Base-by-base conservation (phyloP, 92 coral and sea anemone species). In the Bergia sp. region DNA sequence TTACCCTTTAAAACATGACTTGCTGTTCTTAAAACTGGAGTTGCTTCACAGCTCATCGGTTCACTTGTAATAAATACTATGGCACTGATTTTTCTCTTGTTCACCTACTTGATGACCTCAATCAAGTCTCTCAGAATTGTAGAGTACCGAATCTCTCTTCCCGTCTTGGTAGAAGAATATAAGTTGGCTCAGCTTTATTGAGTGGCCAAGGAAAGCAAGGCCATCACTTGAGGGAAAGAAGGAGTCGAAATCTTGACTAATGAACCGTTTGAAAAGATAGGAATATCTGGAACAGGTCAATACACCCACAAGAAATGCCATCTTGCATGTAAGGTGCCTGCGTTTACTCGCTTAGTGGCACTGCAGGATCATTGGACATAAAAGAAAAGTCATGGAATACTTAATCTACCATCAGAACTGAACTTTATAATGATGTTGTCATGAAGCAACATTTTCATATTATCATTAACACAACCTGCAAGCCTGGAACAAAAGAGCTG, bases 171-270 rank as follows among this genome's bases (percentile, higher is more conserved):
- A 13, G 94, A 93, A 5, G 97, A 97, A 57, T 97, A 97, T 82
- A 73, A 93, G 20, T 91, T 96, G 37, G 99, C 93, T 3, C 99
- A 97, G 91, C 89, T 94, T 50, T 97, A 97, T 61, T 93, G 97
- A 67, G 96, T 94, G 4, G 95, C 96, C 47, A 97, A 97, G 82
- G 99, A 98, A 53, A 95, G 98, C 91, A 97, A 94, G 84, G 93
- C 91, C 74, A 98, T 94, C 67, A 97, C 99, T 8, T 98, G 99
- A 37, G 98, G 98, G 10, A 98, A 98, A 23, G 99, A 97, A 78
- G 99, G 99, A 23, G 90, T 97, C 36, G 98, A 97, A 86, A 96
- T 97, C 0, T 0, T 93, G 1, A 7, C 0, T 10, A 95, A 97
- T 85, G 93, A 91, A 58, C 95, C 98, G 3, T 65, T 73, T 23